A percentile compares a stretch with the other conserved stretches of the same genome.
phyloP scores from a whole-genome alignment of 2,113 vertebrate genomes.

The Heptranchias perlo region DNA sequence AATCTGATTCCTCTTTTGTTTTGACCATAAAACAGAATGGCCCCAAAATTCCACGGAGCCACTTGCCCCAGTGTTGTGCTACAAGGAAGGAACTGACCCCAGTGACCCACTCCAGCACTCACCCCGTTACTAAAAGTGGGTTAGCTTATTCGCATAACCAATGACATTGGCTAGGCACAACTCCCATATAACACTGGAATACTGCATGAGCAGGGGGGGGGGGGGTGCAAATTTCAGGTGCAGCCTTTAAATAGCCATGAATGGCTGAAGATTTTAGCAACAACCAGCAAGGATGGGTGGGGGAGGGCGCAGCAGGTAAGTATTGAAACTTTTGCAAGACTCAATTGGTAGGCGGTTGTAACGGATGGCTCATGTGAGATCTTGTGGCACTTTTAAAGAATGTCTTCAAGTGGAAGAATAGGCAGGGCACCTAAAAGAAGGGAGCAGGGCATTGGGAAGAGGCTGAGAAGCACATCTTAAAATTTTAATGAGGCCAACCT shows the following conservation, averaged over 20 bases:
- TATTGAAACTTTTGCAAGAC: not conserved
- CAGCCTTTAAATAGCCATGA: not conserved
- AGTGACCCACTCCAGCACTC: not conserved
- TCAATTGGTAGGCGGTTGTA: not conserved
- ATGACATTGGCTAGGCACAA: not conserved
- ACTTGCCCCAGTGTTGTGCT: not conserved
- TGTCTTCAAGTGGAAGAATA: not conserved
- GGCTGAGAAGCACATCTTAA: not conserved
- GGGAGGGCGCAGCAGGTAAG: not conserved
- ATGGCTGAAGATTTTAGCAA: not conserved
- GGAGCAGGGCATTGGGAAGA: not conserved
- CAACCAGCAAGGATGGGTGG: no score
- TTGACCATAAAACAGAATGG: not conserved
- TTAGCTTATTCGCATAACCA: not conserved
- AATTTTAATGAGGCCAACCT: not conserved
- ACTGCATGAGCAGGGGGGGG: not conserved
- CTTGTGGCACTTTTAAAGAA: not conserved
- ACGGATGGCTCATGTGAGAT: not conserved
- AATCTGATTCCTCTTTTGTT: not conserved
- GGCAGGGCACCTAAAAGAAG: not conserved
- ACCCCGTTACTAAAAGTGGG: not conserved
- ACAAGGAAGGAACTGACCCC: not conserved
- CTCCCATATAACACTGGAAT: not conserved
- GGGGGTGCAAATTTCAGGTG: not conserved
- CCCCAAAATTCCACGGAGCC: not conserved